These are phyloP conservation scores for Lepus townsendii DNA, from an alignment of 2,797 vertebrate genomes.

Conservation along the genomic window DNA sequence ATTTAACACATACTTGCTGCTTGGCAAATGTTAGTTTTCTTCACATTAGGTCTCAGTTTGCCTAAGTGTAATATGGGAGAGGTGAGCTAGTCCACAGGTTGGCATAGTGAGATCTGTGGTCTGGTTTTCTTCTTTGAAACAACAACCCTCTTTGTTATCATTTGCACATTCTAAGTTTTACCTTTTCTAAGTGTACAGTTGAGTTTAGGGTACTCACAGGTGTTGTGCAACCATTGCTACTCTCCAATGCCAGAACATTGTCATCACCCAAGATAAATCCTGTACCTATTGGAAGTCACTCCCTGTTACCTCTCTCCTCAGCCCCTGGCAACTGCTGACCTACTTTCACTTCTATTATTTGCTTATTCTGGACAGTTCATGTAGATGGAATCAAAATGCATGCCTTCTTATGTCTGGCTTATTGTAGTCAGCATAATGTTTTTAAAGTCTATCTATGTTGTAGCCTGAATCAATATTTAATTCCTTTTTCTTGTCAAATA, in stretches of 20 bases:
- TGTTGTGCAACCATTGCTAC: not conserved
- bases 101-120: not conserved
- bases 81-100: not conserved
- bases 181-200: not conserved
- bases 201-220: not conserved
- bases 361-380: not conserved
- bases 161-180: constrained; percentile 10
- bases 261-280: not conserved
- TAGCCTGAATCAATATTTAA: not conserved
- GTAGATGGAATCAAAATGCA: not conserved
- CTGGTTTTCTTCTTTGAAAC: constrained; percentile 42
- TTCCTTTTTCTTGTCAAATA: not conserved
- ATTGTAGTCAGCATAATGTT: not conserved
- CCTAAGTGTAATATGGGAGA: constrained; percentile 31
- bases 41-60: constrained; percentile 25
- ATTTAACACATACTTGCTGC: not conserved
- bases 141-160: not conserved
- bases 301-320: not conserved
- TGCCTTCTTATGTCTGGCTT: not conserved
- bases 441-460: not conserved
- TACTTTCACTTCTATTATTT: not conserved
- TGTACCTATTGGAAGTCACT: not conserved
- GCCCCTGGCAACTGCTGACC: not conserved
- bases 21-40: constrained; percentile 22
- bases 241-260: not conserved